Evolutionary conservation across 2,888 invertebrate species (phyloP).

Genomic region (Drosophila anomelani): DNA sequence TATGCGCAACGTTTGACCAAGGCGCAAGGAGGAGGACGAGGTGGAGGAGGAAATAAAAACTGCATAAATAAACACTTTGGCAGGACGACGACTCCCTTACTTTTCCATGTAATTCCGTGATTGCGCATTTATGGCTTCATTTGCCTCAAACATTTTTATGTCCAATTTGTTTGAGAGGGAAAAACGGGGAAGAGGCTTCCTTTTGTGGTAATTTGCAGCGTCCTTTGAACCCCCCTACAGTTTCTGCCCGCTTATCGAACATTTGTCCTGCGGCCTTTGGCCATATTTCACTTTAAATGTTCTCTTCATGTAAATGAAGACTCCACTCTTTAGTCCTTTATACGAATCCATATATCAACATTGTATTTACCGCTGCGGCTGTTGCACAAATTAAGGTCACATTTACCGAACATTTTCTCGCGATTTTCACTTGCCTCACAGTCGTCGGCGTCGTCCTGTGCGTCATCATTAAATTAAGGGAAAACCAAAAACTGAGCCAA

Average conservation of each 20-base stretch:
- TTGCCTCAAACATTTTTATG: constrained; percentile 73
- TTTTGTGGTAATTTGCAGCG: constrained; percentile 72
- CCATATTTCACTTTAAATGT: constrained; percentile 78
- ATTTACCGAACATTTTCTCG: constrained; percentile 50
- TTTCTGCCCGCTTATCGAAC: constrained; percentile 61
- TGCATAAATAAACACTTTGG: constrained; percentile 77
- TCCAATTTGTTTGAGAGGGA: constrained; percentile 35
- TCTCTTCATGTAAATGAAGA: constrained; percentile 72
- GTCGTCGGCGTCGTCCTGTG: neutral
- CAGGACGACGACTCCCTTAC: constrained; percentile 15
- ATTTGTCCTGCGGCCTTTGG: constrained; percentile 54
- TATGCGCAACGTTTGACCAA: constrained; percentile 57
- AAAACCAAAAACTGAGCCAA: constrained; percentile 22
- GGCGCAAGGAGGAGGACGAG: no score
- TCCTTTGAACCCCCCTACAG: constrained; percentile 67
- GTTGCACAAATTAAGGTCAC: constrained; percentile 70
- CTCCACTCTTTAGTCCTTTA: constrained; percentile 16
- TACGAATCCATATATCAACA: constrained; percentile 66
- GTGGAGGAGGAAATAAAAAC: constrained; percentile 44
- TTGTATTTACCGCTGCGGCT: constrained; percentile 46
- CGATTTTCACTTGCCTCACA: constrained; percentile 3
- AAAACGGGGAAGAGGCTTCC: constrained; percentile 23
- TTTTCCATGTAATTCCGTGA: constrained; percentile 74
- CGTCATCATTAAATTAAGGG: constrained; percentile 47
- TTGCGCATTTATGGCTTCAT: constrained; percentile 81